These are phyloP conservation scores for Cyanoramphus novaezelandiae DNA, from an alignment of 2,113 vertebrate species.

Conservation along the genomic window DNA sequence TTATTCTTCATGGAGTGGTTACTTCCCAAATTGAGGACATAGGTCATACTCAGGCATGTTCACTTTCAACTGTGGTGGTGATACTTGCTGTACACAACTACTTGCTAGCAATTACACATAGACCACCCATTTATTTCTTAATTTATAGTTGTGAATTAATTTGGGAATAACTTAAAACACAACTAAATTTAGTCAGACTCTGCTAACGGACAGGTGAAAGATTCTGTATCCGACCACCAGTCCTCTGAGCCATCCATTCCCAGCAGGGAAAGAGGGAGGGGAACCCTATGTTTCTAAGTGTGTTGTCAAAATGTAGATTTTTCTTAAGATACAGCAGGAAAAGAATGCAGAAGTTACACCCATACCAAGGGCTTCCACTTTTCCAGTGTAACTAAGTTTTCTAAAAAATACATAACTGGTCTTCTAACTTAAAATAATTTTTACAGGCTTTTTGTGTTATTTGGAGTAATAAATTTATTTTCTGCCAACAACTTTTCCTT, in stretches of 20 bases:
- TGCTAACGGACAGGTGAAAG: constrained; percentile 52
- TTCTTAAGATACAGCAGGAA: constrained; percentile 3
- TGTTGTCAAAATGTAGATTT: not conserved
- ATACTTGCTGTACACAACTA: constrained; percentile 11
- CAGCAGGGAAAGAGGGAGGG: not conserved
- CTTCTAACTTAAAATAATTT: constrained; percentile 60
- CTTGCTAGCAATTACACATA: not conserved
- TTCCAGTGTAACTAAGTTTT: constrained; percentile 43
- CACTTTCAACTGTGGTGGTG: not conserved
- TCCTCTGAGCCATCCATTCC: constrained; percentile 68
- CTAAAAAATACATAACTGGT: constrained; percentile 58
- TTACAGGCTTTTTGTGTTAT: constrained; percentile 14
- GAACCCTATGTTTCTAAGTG: not conserved
- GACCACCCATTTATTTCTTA: constrained; percentile 56
- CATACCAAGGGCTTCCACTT: constrained; percentile 25
- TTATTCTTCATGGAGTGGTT: not conserved
- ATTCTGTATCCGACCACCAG: constrained; percentile 54
- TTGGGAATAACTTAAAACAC: not conserved
- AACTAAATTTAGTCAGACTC: constrained; percentile 19
- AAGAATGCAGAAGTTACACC: constrained; percentile 24
- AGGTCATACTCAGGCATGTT: not conserved
- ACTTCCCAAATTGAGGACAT: constrained; percentile 1
- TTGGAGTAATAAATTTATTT: constrained; percentile 31
- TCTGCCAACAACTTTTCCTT: not conserved
- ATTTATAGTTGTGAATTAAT: not conserved